Evolutionary conservation across 1,140 invertebrate genomes (phyloP).

Genomic region (Heterodera schachtii): DNA sequence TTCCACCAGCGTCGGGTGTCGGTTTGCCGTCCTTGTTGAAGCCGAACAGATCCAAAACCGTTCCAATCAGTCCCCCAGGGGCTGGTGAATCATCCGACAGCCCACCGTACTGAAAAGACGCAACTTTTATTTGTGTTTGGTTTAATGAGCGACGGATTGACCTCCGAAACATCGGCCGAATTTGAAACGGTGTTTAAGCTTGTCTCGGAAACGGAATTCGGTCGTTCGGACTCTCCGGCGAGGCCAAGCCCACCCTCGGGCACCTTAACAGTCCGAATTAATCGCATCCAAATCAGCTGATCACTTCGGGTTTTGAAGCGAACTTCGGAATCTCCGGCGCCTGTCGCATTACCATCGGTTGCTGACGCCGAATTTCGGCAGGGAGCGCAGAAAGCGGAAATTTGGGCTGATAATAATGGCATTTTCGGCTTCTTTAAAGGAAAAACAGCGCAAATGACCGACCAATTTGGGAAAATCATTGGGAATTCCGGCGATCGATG

Average conservation of each 20-base stretch:
- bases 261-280: slow-evolving; percentile 27
- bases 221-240: slow-evolving; percentile 38
- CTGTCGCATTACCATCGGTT: slow-evolving; percentile 40
- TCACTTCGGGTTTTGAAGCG: slow-evolving; percentile 51
- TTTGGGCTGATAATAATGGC: slow-evolving; percentile 39
- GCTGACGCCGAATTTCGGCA: slow-evolving; percentile 32
- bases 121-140: no score
- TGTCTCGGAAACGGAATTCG: slow-evolving; percentile 58
- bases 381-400: slow-evolving; percentile 49
- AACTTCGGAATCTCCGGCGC: slow-evolving; percentile 48
- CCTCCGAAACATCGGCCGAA: slow-evolving; percentile 50
- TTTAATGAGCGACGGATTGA: not conserved
- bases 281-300: no score
- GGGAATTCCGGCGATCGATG: slow-evolving; percentile 63
- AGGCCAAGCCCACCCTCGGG: slow-evolving; percentile 64
- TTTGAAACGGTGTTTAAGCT: slow-evolving; percentile 36
- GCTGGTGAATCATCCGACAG: slow-evolving; percentile 57
- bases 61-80: slow-evolving; percentile 64
- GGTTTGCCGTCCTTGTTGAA: slow-evolving; percentile 53
- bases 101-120: slow-evolving; percentile 55
- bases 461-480: slow-evolving; percentile 51
- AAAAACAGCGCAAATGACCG: not conserved
- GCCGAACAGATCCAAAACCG: slow-evolving; percentile 61
- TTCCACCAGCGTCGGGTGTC: slow-evolving; percentile 47
- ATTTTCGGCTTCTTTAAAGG: not conserved